Conservation (phyloP, 1,140 invertebrate genomes). For the Tetranychus urticae region DNA sequence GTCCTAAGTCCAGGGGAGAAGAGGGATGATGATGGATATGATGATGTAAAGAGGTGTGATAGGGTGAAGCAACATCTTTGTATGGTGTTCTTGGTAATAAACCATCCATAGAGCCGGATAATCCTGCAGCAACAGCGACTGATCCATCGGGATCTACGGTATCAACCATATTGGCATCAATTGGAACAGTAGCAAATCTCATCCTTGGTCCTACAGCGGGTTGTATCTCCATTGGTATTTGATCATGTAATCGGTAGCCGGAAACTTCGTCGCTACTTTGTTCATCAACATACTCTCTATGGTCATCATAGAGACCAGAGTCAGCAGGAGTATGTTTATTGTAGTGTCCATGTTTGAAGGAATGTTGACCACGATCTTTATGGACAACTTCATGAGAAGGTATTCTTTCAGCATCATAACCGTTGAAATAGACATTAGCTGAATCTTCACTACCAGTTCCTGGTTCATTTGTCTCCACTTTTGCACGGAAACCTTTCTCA, state of each 20-base stretch:
- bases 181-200: neutral
- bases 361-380: neutral
- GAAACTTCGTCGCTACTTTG: neutral
- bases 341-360: neutral
- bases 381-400: neutral
- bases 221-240: neutral
- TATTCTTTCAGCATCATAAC: neutral
- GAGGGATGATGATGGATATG: neutral
- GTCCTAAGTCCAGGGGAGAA: neutral
- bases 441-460: neutral
- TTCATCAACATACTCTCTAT: neutral
- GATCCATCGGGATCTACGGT: neutral
- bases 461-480: conserved; percentile 7
- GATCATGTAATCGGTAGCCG: neutral
- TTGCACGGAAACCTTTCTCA: conserved; percentile 9
- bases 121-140: too few relatives aligned
- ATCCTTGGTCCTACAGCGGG: neutral
- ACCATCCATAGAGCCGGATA: neutral
- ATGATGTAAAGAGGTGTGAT: neutral
- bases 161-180: neutral
- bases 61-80: neutral
- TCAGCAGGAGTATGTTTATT: neutral
- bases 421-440: neutral
- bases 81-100: neutral
- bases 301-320: neutral